Base-by-base conservation (phyloP, 1,140 invertebrate genomes). In the Scaptomyza pallida region DNA sequence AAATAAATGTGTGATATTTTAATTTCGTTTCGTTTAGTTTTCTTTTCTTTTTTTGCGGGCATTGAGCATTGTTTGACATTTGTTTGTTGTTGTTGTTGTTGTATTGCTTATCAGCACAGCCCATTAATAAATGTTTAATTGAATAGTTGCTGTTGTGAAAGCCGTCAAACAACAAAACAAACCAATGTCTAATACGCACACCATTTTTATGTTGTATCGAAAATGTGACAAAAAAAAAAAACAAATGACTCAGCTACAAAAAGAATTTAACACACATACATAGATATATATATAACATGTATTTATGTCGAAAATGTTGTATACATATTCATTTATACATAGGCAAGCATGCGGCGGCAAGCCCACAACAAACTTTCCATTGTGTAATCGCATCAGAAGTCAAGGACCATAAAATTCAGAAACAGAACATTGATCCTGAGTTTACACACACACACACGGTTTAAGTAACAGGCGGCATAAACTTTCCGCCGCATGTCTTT, bases 321-420 rank as follows among this genome's bases (percentile, higher is more conserved):
- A n/a, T 10, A 26, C n/a, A 26, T 16, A 43, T 44, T 43, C 6
- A n/a, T 33, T 12, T 30, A 6, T 41, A 23, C 6, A 63, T n/a
- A 23, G 3, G 21, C 13, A 8, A 52, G 40, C 40, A 51, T 61
- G 19, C 48, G 37, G 19, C 48, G 37, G 15, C 26, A 52, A n/a
- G 30, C 33, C 9, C 35, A 51, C 47, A 61, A 30, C 16, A 41
- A 9, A 54, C 26, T 54, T 56, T 33, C 33, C 64, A 81, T 81
- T 81, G 79, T 81, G 79, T 81, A 81, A 81, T 83, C 74, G 51
- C 30, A 12, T n/a, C n/a, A 21, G 21, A 44, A 30, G 40, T 43
- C 8, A 62, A 54, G 65, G 48, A 62, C 41, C 15, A 37, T n/a
- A 48, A n/a, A 30, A 3, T n/a, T 59, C 43, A n/a, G 23, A 1